phyloP scores from a whole-genome alignment of 2,113 vertebrate species.

The Ophthalmolycus amberensis region DNA sequence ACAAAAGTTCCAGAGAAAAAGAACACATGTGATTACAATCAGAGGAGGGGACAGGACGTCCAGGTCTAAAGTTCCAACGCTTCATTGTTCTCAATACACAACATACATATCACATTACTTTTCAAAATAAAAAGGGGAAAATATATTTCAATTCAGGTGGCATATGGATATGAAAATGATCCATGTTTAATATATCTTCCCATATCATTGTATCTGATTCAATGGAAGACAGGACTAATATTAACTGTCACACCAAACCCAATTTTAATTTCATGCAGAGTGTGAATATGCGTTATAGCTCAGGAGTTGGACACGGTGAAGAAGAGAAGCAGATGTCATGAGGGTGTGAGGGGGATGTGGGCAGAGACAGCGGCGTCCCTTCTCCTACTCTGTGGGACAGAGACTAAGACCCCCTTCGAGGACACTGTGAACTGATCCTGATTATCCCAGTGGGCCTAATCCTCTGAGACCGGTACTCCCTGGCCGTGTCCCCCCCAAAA shows the following conservation, averaged over 20 bases:
- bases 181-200: not conserved
- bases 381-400: constrained; percentile 75
- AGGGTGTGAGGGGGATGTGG: constrained; percentile 54
- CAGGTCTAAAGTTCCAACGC: not conserved
- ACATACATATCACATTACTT: not conserved
- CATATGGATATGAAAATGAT: not conserved
- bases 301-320: constrained; percentile 42
- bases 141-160: not conserved
- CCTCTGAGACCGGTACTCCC: constrained; percentile 72
- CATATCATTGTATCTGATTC: not conserved
- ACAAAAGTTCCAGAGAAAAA: constrained; percentile 23
- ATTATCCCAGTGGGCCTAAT: constrained; percentile 85
- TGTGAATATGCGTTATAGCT: constrained; percentile 40
- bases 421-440: constrained; percentile 84
- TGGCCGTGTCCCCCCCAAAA: constrained; percentile 55
- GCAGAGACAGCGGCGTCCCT: constrained; percentile 74
- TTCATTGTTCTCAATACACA: constrained; percentile 12
- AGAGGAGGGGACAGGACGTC: constrained; percentile 39
- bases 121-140: not conserved
- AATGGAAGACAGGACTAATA: not conserved
- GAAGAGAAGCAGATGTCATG: constrained; percentile 62
- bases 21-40: constrained; percentile 41
- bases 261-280: constrained; percentile 36
- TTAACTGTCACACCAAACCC: not conserved
- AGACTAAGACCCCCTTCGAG: constrained; percentile 80